Percentiles rank a stretch among this genome's conserved stretches.
Conservation (phyloP, 2,113 vertebrate genomes). For the Lontra canadensis region DNA sequence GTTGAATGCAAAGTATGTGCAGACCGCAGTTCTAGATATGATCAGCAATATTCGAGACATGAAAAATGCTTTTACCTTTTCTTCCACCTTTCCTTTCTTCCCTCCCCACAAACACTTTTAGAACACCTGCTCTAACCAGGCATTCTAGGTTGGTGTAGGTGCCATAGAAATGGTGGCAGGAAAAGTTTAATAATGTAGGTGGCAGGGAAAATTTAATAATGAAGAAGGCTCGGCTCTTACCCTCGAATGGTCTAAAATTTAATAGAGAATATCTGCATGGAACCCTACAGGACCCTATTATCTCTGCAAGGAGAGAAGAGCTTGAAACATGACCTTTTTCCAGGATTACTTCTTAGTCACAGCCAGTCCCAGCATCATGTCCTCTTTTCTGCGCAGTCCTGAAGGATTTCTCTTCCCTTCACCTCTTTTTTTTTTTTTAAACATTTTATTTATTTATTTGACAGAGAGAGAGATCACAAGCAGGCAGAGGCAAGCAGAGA, state of each 20-base stretch:
- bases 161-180: not conserved
- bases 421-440: too few species aligned
- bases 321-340: not conserved
- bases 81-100: not conserved
- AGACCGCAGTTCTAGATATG: not conserved
- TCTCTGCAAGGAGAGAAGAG: not conserved
- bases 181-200: not conserved
- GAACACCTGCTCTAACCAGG: not conserved
- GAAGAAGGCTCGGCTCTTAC: not conserved
- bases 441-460: too few species aligned
- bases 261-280: not conserved
- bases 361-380: not conserved
- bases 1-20: not conserved
- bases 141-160: not conserved
- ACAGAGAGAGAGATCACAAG: too few species aligned
- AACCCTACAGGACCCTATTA: not conserved
- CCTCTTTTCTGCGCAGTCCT: not conserved
- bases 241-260: not conserved
- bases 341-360: not conserved
- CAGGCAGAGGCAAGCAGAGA: too few species aligned
- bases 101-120: not conserved
- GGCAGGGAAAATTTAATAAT: not conserved
- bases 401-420: not conserved
- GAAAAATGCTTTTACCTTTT: not conserved
- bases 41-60: not conserved